These are phyloP conservation scores for Ochropleura plecta DNA, from an alignment of 2,888 invertebrate genomes.

Conservation along the genomic window DNA sequence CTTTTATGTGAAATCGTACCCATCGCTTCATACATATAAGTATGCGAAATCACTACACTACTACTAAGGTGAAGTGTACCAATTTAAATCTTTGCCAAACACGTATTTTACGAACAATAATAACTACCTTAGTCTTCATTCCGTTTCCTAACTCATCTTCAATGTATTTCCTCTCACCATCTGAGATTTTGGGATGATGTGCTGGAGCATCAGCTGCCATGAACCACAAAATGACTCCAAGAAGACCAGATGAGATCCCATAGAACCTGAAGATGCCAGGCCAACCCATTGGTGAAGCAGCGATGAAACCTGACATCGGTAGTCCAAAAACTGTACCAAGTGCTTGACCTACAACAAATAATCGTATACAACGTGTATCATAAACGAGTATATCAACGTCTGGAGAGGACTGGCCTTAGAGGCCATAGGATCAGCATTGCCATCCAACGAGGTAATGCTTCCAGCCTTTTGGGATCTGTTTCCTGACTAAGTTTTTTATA, in stretches of 20 bases:
- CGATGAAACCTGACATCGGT: constrained; percentile 93
- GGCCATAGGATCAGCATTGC: no score
- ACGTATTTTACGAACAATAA: neutral
- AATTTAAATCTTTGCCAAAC: neutral
- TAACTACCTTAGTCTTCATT: constrained; percentile 69
- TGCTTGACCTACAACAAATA: constrained; percentile 78
- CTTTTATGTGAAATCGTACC: neutral
- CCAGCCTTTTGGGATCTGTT: no score
- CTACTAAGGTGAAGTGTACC: neutral
- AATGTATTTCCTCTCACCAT: constrained; percentile 92
- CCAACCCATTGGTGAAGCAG: constrained; percentile 93
- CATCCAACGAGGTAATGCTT: no score
- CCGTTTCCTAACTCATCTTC: constrained; percentile 91
- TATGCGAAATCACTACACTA: neutral
- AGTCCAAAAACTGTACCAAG: constrained; percentile 94
- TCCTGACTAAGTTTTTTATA: no score
- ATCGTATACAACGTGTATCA: neutral
- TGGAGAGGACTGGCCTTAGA: no score
- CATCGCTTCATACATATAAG: neutral
- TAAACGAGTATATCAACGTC: no score
- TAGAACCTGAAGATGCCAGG: constrained; percentile 94
- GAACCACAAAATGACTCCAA: constrained; percentile 89
- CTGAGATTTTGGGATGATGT: constrained; percentile 91
- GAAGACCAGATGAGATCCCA: constrained; percentile 91
- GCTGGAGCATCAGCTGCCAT: constrained; percentile 92